Percentiles rank a stretch among this genome's conserved stretches.
These are phyloP conservation scores for Cylindroiulus punctatus DNA, from an alignment of 2,888 invertebrate genomes.

Conservation along the genomic window DNA sequence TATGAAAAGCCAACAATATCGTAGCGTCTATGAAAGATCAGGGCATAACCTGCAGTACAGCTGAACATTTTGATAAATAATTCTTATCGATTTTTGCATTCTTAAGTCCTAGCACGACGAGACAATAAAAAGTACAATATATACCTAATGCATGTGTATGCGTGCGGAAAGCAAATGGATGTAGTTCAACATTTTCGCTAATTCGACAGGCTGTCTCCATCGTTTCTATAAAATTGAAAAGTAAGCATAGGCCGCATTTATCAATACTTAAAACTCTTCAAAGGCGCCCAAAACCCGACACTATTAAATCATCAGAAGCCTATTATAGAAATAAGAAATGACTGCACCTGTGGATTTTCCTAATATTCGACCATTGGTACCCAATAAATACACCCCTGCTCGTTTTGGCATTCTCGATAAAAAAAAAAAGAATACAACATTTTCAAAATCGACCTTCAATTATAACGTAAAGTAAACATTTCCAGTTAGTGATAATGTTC, in stretches of 20 bases:
- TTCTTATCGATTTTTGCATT: too few species aligned
- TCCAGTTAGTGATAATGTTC: too few species aligned
- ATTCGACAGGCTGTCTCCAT: constrained; percentile 93
- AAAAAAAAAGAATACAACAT: constrained; percentile 43
- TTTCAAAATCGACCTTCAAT: background rate
- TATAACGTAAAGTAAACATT: too few species aligned
- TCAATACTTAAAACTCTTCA: background rate
- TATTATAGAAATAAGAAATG: background rate
- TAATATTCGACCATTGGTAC: constrained; percentile 84
- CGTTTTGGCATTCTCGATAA: constrained; percentile 71
- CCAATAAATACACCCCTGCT: constrained; percentile 91
- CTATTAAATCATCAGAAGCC: background rate
- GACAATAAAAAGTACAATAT: constrained; percentile 58
- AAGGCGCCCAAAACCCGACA: too few species aligned
- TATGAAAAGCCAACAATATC: too few species aligned
- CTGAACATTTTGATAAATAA: too few species aligned
- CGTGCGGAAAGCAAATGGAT: constrained; percentile 95
- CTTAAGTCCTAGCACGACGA: too few species aligned
- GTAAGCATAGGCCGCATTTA: background rate
- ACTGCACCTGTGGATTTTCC: constrained; percentile 64
- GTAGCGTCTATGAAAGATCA: too few species aligned
- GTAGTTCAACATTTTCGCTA: constrained; percentile 80
- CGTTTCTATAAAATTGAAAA: constrained; percentile 70
- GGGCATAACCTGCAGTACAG: too few species aligned
- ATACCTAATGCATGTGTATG: constrained; percentile 92